Evolutionary conservation across 2,797 vertebrate species (phyloP), one percentile per base, ranked within the genome.

Genomic region (Okamejei kenojei): DNA sequence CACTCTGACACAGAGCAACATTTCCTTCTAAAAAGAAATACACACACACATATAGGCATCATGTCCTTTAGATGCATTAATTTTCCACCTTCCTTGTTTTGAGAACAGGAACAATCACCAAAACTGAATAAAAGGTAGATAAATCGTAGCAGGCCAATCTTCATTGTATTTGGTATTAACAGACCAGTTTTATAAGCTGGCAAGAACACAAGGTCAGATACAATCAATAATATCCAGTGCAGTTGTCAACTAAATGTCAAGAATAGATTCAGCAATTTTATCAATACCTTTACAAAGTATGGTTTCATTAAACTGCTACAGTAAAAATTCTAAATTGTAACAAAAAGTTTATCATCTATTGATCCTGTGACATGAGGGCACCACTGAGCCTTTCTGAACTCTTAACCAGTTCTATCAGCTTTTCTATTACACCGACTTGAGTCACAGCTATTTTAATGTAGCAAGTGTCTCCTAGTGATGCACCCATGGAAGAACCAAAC

Each of bases 171-270:
- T 86, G 58, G 13, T n/a, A 86, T 17, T 7, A 15, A 63, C 29
- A n/a, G 29, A 58, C 1, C 29, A 1, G 82, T 86, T 86, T 86
- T 86, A 58, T 13, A 86, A 86, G 26, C 82, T 86, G 13, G 26
- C 82, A 86, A 29, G 58, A 86, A 86, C 58, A 32, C 10, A 13
- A 63, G 58, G 82, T 86, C 58, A 63, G 82, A 63, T 29, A 58
- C 82, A 63, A 86, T 86, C 82, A 86, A 86, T 86, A 86, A 86
- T 32, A 86, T 61, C 26, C 82, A 86, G 82, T 65, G 82, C 15
- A 86, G 82, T n/a, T 86, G 82, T 86, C 82, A 86, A 86, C 82
- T n/a, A 86, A 86, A 86, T 15, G 5, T 86, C 82, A 86, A 65
- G 58, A 86, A 61, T 63, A 86, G 54, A 86, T 86, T 86, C 61